Evolutionary conservation across 2,797 vertebrate genomes (phyloP).

Genomic region (Lophura swinhoii): DNA sequence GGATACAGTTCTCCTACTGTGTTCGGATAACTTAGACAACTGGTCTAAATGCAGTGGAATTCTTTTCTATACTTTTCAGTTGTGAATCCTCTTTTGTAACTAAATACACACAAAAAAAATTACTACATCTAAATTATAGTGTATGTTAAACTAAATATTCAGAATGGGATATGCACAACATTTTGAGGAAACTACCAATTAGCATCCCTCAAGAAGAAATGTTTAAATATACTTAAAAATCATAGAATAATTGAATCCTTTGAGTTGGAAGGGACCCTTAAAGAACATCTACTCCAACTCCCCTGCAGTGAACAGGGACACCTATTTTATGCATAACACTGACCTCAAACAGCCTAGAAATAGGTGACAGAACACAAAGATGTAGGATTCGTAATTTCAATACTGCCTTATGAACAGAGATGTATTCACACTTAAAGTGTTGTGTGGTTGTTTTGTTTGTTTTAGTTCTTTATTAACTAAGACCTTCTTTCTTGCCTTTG

Average conservation of each 20-base stretch:
- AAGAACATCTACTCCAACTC: no score
- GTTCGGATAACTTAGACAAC: not conserved
- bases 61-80: not conserved
- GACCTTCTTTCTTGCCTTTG: not conserved
- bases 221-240: no score
- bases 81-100: not conserved
- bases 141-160: no score
- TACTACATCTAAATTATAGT: not conserved
- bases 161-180: no score
- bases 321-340: not conserved
- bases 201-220: no score
- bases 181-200: no score
- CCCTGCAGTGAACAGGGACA: no score
- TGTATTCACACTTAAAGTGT: not conserved
- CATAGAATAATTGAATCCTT: no score
- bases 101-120: not conserved
- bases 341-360: not conserved
- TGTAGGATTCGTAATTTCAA: not conserved
- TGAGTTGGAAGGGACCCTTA: no score
- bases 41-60: not conserved
- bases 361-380: not conserved
- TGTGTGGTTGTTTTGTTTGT: not conserved
- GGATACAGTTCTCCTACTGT: not conserved
- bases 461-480: not conserved
- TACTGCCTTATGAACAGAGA: not conserved